Percentiles rank a stretch among this genome's conserved stretches.
phyloP scores from a whole-genome alignment of 2,113 vertebrate species.

The Rousettus leschenaultii region DNA sequence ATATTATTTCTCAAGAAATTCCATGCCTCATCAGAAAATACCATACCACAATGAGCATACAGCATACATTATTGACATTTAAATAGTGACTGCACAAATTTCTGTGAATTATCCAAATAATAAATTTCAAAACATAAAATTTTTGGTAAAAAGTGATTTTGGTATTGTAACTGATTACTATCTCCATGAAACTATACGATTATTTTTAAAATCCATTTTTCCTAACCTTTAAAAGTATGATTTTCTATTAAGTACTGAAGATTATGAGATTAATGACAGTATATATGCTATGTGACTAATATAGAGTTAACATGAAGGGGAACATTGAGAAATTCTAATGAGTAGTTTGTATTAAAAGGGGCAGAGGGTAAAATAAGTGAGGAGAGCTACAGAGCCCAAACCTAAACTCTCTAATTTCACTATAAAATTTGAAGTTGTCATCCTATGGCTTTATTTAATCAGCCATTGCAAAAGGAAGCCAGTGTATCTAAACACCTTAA shows the following conservation, averaged over 20 bases:
- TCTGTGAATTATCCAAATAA: not conserved
- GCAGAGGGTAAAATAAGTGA: not conserved
- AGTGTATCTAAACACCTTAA: not conserved
- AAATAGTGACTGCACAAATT: not conserved
- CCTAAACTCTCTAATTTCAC: not conserved
- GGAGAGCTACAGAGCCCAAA: not conserved
- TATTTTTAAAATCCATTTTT: not conserved
- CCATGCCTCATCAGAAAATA: not conserved
- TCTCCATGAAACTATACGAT: not conserved
- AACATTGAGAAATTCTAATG: not conserved
- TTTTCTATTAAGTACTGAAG: not conserved
- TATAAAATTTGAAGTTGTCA: not conserved
- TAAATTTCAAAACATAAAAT: not conserved
- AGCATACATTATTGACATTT: not conserved
- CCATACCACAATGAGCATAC: rapidly evolving
- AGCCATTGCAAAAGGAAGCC: not conserved
- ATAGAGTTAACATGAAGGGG: not conserved
- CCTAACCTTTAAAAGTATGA: not conserved
- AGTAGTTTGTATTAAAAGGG: not conserved
- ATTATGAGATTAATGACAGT: not conserved
- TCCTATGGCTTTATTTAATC: not conserved
- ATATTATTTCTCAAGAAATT: constrained; percentile 62
- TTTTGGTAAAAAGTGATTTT: not conserved
- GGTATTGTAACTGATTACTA: not conserved
- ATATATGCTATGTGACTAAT: not conserved